Base-by-base conservation (phyloP, 2,797 vertebrate species). In the Lycodopsis pacificus region DNA sequence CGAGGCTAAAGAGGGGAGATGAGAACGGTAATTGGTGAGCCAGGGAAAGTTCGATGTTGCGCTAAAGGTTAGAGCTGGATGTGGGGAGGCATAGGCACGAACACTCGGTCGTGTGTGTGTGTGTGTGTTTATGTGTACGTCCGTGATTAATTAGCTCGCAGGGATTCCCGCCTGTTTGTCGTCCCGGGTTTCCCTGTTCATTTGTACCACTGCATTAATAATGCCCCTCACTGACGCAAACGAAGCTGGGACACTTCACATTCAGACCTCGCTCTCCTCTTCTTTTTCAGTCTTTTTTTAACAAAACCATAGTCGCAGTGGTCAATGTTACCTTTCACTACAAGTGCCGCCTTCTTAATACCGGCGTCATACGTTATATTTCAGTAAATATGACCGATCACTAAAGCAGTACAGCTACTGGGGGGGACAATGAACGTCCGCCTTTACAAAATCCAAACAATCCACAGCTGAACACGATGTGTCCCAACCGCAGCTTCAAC, bases 121-220 rank as follows among this genome's bases (percentile, higher is more conserved):
- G 8, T 54, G 3, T 66, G 49, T 73, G 84, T 91, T 75, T 68
- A 86, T 87, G 88, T 91, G 89, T 88, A 56, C 46, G 69, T 77
- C 65, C 62, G 77, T 91, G 89, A 91, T 90, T 89, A 89, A 93
- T 89, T 86, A 81, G 86, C 82, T 84, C 75, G 65, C 73, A 80
- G 71, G 76, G 75, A 85, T 79, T 92, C 86, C 88, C 34, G 67
- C 63, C 83, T 84, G 81, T 89, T 85, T 77, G 79, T 82, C 64
- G 71, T 86, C 73, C 59, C 72, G 85, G 80, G 80, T 83, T 83
- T 80, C 88, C 78, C 80, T 80, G 81, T 90, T 90, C 83, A 75
- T 90, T 88, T 87, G 82, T 84, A 83, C 54, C 77, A 51, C 80
- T 88, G 85, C 85, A 91, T 92, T 91, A 91, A 90, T 91, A 88